Evolutionary conservation across 2,888 invertebrate genomes (phyloP), one percentile per base, ranked within the genome.

Genomic region (Dasysyrphus albostriatus): DNA sequence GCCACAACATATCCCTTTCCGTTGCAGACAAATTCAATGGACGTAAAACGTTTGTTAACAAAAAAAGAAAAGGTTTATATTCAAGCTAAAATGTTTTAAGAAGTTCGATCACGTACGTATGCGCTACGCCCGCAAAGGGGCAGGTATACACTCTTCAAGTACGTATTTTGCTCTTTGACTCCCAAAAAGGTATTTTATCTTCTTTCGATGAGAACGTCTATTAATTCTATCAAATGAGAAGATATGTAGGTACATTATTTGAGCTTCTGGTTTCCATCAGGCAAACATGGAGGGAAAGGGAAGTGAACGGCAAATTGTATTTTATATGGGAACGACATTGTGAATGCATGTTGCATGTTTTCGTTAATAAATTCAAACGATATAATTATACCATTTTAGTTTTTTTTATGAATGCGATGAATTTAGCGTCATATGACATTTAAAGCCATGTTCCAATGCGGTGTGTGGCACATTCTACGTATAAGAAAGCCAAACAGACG

Each of bases 341-440:
- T 29, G 59, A 78, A 78, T 78, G 78, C 83, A 83, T 74, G 69
- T 74, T 69, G 79, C 74, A 78, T 79, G 83, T 44, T 63, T 74
- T 24, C 29, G 16, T 37, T 61, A 56, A 49, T 56, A 56, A 61
- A 37, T 67, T 42, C 61, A 56, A 83, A 63, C 69, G 74, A 74
- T 79, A 63, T 74, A 83, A 83, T 83, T 79, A 61, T 42, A 83
- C 74, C 79, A 83, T 79, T 83, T 74, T 56, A 32, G 63, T 69
- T 79, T 69, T 24, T 61, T 59, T 19, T 58, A 58, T 24, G n/a
- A n/a, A n/a, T n/a, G 67, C 54, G 29, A 72, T 72, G 78, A 77
- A 78, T 78, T 83, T 61, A 19, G 49, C 74, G 83, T 69, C 79
- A 75, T 70, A 63, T 83, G 74, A 83, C 74, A 82, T 76, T 82